Evolutionary conservation across 2,797 vertebrate species (phyloP).

Genomic region (Gadopsis bispinosus): DNA sequence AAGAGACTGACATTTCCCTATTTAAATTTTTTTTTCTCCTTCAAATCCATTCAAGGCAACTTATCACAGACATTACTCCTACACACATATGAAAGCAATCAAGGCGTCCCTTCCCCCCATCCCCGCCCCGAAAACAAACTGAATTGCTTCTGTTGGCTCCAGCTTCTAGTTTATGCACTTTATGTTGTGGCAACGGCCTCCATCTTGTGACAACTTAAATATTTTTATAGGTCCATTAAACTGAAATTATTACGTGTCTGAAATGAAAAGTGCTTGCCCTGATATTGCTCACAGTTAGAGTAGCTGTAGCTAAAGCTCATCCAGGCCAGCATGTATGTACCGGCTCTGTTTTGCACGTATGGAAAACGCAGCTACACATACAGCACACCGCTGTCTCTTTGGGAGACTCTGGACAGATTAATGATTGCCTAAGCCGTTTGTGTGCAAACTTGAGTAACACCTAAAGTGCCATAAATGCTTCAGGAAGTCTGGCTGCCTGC

Average conservation of each 20-base stretch:
- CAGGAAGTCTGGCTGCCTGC: constrained; percentile 68
- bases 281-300: too few species aligned
- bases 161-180: constrained; percentile 51
- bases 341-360: constrained; percentile 20
- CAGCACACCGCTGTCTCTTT: constrained; percentile 29
- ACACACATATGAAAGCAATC: constrained; percentile 73
- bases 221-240: constrained; percentile 63
- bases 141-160: constrained; percentile 51
- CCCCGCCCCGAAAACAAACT: constrained; percentile 40
- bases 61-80: constrained; percentile 18
- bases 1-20: neutral
- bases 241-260: constrained; percentile 37
- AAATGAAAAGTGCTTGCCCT: constrained; percentile 28
- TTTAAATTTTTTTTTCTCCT: neutral
- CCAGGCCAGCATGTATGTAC: constrained; percentile 4
- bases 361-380: constrained; percentile 31
- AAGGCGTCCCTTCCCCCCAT: constrained; percentile 18
- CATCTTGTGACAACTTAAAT: constrained; percentile 55
- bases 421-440: constrained; percentile 66
- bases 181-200: constrained; percentile 42
- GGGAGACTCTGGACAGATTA: constrained; percentile 64
- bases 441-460: constrained; percentile 67
- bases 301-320: too few species aligned
- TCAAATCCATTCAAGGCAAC: constrained; percentile 12
- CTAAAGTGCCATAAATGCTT: constrained; percentile 71